These are phyloP conservation scores for Polymixis lichenea DNA, from an alignment of 2,888 invertebrate genomes.

Conservation along the genomic window DNA sequence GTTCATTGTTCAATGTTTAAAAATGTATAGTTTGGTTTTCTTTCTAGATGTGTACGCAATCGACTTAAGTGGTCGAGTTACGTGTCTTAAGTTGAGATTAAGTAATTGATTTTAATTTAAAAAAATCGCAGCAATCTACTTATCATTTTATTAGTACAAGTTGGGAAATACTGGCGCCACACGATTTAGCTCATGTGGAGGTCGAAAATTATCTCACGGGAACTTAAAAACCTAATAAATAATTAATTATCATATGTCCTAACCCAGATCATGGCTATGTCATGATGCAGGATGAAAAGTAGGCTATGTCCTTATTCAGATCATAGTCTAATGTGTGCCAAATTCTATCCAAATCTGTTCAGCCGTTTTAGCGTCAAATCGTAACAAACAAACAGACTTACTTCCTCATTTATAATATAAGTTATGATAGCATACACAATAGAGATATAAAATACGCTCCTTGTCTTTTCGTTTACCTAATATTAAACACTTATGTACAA, in stretches of 20 bases:
- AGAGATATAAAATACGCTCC: too few species aligned
- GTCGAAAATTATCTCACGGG: neutral
- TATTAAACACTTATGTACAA: neutral
- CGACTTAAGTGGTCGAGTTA: conserved; percentile 10
- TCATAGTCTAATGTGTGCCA: too few species aligned
- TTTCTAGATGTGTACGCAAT: conserved; percentile 13
- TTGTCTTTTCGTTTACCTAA: too few species aligned
- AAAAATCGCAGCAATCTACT: neutral
- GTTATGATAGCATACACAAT: too few species aligned
- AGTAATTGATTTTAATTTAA: too few species aligned
- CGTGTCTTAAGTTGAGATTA: neutral
- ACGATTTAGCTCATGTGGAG: neutral
- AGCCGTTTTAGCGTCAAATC: too few species aligned
- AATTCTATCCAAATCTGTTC: too few species aligned
- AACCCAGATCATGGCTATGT: too few species aligned
- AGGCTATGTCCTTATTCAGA: too few species aligned
- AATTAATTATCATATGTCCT: neutral
- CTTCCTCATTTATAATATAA: too few species aligned
- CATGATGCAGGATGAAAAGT: too few species aligned
- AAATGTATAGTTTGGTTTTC: conserved; percentile 17
- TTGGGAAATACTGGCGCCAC: neutral
- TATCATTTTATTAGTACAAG: neutral
- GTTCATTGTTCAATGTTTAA: conserved; percentile 30
- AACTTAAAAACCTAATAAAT: neutral
- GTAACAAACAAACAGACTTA: too few species aligned